A percentile compares a stretch with the other conserved stretches of the same genome.
Conservation (phyloP, 92 coral and sea anemone species). For the Epizoanthus scotinus region DNA sequence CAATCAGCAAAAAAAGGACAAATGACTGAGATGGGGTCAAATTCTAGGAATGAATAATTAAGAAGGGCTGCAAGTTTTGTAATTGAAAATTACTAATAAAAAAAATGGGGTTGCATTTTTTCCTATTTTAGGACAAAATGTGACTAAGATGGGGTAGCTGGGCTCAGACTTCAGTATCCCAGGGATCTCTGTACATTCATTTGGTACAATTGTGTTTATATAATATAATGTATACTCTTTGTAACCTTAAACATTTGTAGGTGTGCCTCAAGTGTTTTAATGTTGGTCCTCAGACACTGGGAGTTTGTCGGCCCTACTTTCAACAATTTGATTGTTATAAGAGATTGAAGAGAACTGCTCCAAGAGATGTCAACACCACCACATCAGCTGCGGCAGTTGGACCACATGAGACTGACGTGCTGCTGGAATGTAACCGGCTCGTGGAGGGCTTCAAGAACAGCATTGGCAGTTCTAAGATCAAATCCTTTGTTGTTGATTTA, state of each 20-base stretch:
- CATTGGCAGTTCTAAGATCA: constrained; percentile 68
- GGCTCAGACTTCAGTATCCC: too few relatives aligned
- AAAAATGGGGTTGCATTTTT: too few relatives aligned
- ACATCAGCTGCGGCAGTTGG: background rate
- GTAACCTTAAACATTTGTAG: constrained; percentile 38
- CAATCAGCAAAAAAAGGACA: too few relatives aligned
- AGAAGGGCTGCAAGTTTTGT: too few relatives aligned
- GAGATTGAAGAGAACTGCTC: constrained; percentile 5
- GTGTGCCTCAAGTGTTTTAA: constrained; percentile 91
- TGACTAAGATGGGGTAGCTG: too few relatives aligned
- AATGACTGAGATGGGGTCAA: too few relatives aligned
- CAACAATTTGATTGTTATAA: constrained; percentile 45
- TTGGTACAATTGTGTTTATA: background rate
- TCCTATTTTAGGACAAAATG: too few relatives aligned
- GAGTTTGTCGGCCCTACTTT: constrained; percentile 51
- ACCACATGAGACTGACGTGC: constrained; percentile 24
- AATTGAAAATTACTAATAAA: too few relatives aligned
- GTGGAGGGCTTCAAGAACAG: constrained; percentile 71
- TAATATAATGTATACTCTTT: background rate
- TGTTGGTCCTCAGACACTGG: constrained; percentile 88
- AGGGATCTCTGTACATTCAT: background rate
- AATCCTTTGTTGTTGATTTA: constrained; percentile 67
- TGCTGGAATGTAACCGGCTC: constrained; percentile 73
- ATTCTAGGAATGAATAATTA: too few relatives aligned
- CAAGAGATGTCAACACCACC: constrained; percentile 6